Conservation (phyloP, 2,888 invertebrate species). For the Drosophila pegasa region DNA sequence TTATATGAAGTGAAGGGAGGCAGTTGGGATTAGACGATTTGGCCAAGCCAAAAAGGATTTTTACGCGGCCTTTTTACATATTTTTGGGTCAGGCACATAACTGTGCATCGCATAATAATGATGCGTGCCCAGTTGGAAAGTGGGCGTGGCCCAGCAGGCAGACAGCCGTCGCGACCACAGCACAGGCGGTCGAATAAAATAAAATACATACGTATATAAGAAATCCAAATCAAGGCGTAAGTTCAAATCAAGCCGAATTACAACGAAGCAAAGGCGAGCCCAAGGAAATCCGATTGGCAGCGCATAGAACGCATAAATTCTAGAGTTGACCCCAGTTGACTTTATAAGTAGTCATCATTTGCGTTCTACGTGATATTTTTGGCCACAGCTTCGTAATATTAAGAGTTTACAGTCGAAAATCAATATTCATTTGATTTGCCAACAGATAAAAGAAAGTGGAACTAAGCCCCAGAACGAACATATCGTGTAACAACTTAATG, state of each 20-base stretch:
- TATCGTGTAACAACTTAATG: too few species aligned
- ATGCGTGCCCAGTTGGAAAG: slow-evolving; percentile 52
- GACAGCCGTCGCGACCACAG: slow-evolving; percentile 39
- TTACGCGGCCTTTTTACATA: slow-evolving; percentile 76
- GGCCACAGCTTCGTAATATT: background rate
- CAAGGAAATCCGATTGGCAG: slow-evolving; percentile 68
- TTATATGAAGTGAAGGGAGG: slow-evolving; percentile 53
- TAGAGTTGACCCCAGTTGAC: slow-evolving; percentile 5
- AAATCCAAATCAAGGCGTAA: slow-evolving; percentile 45
- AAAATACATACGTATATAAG: background rate
- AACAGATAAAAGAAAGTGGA: background rate
- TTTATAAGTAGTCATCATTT: slow-evolving; percentile 11
- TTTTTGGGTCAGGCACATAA: slow-evolving; percentile 77
- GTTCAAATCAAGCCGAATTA: slow-evolving; percentile 47
- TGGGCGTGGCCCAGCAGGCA: slow-evolving; percentile 32
- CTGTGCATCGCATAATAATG: slow-evolving; percentile 81
- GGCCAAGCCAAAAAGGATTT: slow-evolving; percentile 69
- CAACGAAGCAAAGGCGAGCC: slow-evolving; percentile 38
- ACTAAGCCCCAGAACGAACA: too few species aligned
- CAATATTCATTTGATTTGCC: background rate
- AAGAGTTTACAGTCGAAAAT: background rate
- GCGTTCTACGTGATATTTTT: slow-evolving; percentile 1
- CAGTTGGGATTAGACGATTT: slow-evolving; percentile 55
- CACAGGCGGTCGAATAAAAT: slow-evolving; percentile 50
- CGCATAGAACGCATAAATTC: slow-evolving; percentile 39